Conservation (phyloP, 2,113 vertebrate genomes). For the Vombatus ursinus region DNA sequence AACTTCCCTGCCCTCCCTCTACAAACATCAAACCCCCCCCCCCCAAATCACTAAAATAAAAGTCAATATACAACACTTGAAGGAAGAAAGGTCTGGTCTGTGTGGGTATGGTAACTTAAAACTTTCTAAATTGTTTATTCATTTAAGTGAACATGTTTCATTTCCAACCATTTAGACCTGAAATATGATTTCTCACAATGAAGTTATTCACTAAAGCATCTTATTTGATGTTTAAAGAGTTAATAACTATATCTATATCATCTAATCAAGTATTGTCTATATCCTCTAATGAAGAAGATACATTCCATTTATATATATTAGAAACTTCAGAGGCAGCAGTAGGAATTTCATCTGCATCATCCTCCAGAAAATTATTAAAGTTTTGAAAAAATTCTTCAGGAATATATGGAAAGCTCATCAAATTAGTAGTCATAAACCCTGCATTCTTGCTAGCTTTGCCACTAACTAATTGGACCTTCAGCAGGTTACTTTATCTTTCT, state of each 20-base stretch:
- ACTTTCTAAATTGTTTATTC: neutral
- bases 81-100: neutral
- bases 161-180: neutral
- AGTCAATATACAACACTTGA: neutral
- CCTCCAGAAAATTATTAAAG: neutral
- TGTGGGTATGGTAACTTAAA: neutral
- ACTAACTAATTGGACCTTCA: no score
- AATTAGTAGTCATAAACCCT: no score
- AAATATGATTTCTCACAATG: neutral
- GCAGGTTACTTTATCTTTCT: no score
- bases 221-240: neutral
- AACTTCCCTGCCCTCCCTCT: neutral
- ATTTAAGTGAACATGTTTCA: neutral
- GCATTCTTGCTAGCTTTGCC: no score
- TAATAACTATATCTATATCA: neutral
- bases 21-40: neutral
- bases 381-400: neutral
- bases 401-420: neutral
- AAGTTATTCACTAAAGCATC: neutral
- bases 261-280: neutral
- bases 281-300: neutral
- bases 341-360: neutral
- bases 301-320: neutral
- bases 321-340: neutral
- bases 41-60: neutral